Evolutionary conservation across 2,113 vertebrate species (phyloP).

Genomic region (Notothenia rossii): DNA sequence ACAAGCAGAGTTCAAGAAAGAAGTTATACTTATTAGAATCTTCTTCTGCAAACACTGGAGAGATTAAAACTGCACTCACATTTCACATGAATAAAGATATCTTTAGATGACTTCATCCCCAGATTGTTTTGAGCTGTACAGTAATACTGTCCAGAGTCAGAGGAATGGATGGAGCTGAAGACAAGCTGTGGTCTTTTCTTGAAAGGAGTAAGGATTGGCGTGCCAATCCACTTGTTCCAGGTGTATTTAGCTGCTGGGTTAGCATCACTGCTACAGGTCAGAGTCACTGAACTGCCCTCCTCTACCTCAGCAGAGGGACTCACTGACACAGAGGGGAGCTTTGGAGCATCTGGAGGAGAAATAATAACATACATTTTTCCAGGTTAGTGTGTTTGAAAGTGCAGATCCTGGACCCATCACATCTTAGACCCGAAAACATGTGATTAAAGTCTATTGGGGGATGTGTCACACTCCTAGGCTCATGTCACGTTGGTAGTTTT

Average conservation of each 20-base stretch:
- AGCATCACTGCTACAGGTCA: slow-evolving; percentile 34
- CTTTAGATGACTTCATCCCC: neutral
- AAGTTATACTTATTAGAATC: no score
- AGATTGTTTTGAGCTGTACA: neutral
- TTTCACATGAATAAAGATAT: neutral
- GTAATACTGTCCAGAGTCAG: slow-evolving; percentile 8
- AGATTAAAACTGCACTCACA: neutral
- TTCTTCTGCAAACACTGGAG: no score
- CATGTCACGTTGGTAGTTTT: no score
- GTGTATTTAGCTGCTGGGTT: slow-evolving; percentile 17
- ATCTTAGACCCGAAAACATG: no score
- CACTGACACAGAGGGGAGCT: no score
- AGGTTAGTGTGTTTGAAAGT: no score
- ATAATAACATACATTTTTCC: no score
- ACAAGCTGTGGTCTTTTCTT: neutral
- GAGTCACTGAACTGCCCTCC: slow-evolving; percentile 20
- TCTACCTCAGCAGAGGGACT: neutral
- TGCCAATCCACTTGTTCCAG: slow-evolving; percentile 38
- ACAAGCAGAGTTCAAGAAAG: no score
- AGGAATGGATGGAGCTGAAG: slow-evolving; percentile 13
- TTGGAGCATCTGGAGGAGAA: slow-evolving; percentile 17
- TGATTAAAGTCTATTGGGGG: no score
- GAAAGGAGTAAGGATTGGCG: no score
- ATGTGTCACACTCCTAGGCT: no score
- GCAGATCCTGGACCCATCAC: no score